phyloP scores from a whole-genome alignment of 2,888 invertebrate species.

The Graphium colonna region DNA sequence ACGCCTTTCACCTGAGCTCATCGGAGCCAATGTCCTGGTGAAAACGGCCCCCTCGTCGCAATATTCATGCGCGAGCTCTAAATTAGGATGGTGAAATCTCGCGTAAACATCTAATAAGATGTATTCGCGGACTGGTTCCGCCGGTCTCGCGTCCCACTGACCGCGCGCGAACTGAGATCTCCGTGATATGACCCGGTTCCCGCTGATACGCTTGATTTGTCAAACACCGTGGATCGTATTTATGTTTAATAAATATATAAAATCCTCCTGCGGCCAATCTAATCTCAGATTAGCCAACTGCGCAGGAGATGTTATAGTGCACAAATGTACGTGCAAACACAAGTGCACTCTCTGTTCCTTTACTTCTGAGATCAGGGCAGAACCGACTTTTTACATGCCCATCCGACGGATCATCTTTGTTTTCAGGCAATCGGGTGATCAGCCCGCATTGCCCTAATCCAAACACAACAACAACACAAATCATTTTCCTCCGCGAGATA shows the following conservation, averaged over 20 bases:
- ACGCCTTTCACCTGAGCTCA: neutral
- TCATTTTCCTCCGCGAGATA: too few relatives aligned
- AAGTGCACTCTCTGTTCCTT: too few relatives aligned
- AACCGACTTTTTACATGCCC: too few relatives aligned
- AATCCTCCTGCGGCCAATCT: neutral
- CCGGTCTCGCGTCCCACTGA: conserved; percentile 21
- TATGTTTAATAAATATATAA: neutral
- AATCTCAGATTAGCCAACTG: too few relatives aligned
- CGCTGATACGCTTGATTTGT: neutral
- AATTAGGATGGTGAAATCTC: conserved; percentile 23
- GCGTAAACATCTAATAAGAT: conserved; percentile 19
- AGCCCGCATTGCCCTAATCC: too few relatives aligned
- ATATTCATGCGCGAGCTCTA: conserved; percentile 16
- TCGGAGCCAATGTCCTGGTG: neutral
- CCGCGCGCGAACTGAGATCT: conserved; percentile 14
- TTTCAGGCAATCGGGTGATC: too few relatives aligned
- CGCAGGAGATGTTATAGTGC: too few relatives aligned
- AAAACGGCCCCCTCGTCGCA: conserved; percentile 9
- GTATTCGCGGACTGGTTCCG: conserved; percentile 20
- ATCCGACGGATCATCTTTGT: too few relatives aligned
- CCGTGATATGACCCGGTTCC: conserved; percentile 13
- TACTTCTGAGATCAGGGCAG: too few relatives aligned
- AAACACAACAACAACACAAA: too few relatives aligned
- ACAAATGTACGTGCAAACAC: too few relatives aligned
- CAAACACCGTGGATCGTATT: too few relatives aligned